These are phyloP conservation scores for Automeris io DNA, from an alignment of 2,888 invertebrate genomes.

Conservation along the genomic window DNA sequence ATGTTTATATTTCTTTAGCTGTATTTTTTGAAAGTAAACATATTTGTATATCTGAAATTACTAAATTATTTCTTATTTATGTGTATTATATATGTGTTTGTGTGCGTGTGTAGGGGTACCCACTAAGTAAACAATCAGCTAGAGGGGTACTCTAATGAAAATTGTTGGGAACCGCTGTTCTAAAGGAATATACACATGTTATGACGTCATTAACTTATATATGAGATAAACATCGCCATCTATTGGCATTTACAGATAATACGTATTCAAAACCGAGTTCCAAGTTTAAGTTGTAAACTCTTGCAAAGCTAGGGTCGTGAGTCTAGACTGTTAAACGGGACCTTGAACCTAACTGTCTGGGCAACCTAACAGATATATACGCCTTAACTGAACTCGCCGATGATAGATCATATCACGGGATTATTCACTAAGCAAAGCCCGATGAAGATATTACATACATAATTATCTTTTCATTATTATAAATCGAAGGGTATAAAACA, in stretches of 20 bases:
- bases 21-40: too few relatives aligned
- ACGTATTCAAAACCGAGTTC: neutral
- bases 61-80: too few relatives aligned
- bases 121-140: too few relatives aligned
- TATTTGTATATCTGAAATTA: too few relatives aligned
- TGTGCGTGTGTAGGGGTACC: too few relatives aligned
- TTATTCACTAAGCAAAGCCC: neutral
- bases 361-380: slow-evolving; percentile 23
- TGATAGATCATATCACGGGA: neutral
- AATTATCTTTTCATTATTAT: neutral
- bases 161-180: too few relatives aligned
- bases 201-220: too few relatives aligned
- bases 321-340: slow-evolving; percentile 22
- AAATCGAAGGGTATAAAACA: neutral
- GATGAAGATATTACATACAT: neutral
- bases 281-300: neutral
- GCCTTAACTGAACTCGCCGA: neutral
- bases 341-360: slow-evolving; percentile 27
- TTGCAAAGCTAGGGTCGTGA: slow-evolving; percentile 15
- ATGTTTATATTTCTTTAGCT: too few relatives aligned
- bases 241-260: neutral
- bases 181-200: too few relatives aligned
- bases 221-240: too few relatives aligned
- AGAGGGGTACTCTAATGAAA: too few relatives aligned
- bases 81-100: too few relatives aligned